A percentile compares a stretch with the other conserved stretches of the same genome.
Evolutionary conservation across 1,140 invertebrate species (phyloP).

Genomic region (Metaphire vulgaris): DNA sequence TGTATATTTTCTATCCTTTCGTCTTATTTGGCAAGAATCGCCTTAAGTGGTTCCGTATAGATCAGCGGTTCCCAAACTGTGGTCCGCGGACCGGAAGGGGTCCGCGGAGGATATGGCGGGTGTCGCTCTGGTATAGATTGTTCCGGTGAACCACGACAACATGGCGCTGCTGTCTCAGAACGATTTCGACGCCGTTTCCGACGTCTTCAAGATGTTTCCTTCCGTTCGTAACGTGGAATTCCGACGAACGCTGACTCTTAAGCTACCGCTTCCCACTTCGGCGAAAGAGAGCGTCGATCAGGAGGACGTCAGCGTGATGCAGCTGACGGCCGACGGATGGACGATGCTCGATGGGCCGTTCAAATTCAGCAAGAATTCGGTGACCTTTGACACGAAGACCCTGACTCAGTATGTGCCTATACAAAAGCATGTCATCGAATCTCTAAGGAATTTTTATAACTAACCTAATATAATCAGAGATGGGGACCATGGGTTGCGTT

Average conservation of each 20-base stretch:
- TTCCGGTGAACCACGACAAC: background rate
- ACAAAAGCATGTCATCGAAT: too few species aligned
- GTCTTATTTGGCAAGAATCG: too few species aligned
- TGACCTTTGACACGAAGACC: constrained; percentile 43
- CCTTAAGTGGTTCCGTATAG: constrained; percentile 31
- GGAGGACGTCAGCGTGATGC: constrained; percentile 36
- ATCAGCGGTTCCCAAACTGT: too few species aligned
- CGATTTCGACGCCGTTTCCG: background rate
- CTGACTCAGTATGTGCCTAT: constrained; percentile 37
- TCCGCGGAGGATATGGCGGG: too few species aligned
- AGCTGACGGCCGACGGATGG: constrained; percentile 38
- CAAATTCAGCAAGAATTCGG: constrained; percentile 42
- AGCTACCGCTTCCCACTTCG: constrained; percentile 37
- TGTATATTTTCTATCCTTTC: too few species aligned
- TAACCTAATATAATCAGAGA: too few species aligned
- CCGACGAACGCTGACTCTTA: constrained; percentile 41
- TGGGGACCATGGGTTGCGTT: too few species aligned
- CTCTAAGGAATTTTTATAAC: too few species aligned
- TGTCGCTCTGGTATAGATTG: too few species aligned
- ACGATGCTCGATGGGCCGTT: constrained; percentile 37
- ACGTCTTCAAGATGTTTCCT: background rate
- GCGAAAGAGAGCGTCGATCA: constrained; percentile 27
- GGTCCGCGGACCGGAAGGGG: too few species aligned
- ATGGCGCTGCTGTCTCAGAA: background rate
- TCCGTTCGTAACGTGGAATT: constrained; percentile 30